These are phyloP conservation scores for Cyprinodon variegatus DNA, from an alignment of 2,113 vertebrate species.

Conservation along the genomic window DNA sequence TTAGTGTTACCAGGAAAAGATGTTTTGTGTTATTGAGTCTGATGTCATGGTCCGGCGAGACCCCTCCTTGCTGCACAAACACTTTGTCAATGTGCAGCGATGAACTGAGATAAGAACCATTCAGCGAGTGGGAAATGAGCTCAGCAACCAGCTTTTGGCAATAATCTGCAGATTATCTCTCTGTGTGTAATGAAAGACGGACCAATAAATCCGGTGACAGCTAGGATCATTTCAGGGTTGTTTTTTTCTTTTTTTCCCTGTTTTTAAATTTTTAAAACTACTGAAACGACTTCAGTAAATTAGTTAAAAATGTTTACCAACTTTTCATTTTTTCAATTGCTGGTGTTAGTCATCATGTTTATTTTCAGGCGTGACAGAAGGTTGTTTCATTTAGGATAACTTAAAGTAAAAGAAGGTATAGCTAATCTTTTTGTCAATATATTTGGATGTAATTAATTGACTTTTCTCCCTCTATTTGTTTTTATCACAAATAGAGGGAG, in stretches of 20 bases:
- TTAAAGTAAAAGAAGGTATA: too few species aligned
- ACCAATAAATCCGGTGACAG: background rate
- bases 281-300: too few species aligned
- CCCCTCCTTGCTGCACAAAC: conserved; percentile 4
- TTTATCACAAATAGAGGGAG: too few species aligned
- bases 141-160: conserved; percentile 52
- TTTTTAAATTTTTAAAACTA: background rate
- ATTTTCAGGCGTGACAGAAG: background rate
- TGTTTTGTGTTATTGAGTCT: background rate
- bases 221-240: background rate
- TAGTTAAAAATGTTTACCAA: background rate
- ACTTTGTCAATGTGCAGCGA: conserved; percentile 19
- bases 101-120: conserved; percentile 50
- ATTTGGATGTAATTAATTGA: background rate
- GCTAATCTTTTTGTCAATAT: background rate
- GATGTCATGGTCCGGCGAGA: conserved; percentile 4
- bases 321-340: background rate
- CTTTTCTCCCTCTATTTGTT: too few species aligned
- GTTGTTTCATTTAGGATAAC: background rate
- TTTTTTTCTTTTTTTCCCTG: background rate
- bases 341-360: background rate
- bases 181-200: background rate
- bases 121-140: conserved; percentile 64
- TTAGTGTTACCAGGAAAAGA: background rate
- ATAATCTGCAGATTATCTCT: conserved; percentile 27